phyloP scores from a whole-genome alignment of 2,797 vertebrate species.

The Sebastes kiyomatsui region DNA sequence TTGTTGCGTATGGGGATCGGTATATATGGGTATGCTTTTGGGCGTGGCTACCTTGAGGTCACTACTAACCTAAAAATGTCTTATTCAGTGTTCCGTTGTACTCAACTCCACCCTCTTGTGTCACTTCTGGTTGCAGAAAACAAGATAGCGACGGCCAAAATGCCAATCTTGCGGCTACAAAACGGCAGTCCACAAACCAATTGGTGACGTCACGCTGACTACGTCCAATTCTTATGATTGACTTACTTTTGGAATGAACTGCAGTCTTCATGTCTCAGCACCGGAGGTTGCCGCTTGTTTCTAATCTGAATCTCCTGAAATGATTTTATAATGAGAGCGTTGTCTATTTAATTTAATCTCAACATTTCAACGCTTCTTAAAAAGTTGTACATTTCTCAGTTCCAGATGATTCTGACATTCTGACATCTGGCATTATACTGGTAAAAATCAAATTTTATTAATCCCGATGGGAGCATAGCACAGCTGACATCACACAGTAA shows the following conservation, averaged over 20 bases:
- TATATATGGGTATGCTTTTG: too few species aligned
- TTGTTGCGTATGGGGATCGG: too few species aligned
- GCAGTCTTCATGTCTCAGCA: background rate
- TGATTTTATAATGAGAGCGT: background rate
- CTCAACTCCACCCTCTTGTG: too few species aligned
- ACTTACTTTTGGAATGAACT: background rate
- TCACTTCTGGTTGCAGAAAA: too few species aligned
- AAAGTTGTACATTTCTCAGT: background rate
- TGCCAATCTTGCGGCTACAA: too few species aligned
- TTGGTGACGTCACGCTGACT: too few species aligned
- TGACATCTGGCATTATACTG: background rate
- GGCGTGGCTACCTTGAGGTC: accelerated
- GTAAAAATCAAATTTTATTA: slow-evolving; percentile 21
- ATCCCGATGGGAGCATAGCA: slow-evolving; percentile 12
- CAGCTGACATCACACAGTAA: background rate
- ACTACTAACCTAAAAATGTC: too few species aligned
- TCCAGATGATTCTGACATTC: background rate
- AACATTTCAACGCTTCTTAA: background rate
- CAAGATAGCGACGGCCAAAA: too few species aligned
- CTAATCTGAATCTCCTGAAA: background rate
- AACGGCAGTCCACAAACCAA: too few species aligned
- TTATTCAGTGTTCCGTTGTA: too few species aligned
- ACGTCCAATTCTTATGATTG: too few species aligned
- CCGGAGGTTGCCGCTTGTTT: background rate
- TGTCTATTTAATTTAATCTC: background rate